Conservation (phyloP, 2,797 vertebrate species). For the Xyrichtys novacula region DNA sequence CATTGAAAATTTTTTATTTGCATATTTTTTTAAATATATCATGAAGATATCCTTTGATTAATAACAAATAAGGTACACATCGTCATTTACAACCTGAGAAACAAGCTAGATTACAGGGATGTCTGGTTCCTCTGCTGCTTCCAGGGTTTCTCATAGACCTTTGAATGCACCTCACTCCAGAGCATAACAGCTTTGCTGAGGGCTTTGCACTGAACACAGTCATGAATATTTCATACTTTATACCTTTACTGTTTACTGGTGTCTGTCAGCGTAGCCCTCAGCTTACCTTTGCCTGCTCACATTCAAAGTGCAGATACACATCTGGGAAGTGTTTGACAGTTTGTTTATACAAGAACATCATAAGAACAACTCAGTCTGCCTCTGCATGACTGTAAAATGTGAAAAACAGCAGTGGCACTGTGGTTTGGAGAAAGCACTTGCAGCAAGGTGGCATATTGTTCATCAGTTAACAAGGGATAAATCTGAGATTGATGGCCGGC, state of each 20-base stretch:
- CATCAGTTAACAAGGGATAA: constrained; percentile 56
- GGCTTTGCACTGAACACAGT: constrained; percentile 54
- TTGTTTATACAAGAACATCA: constrained; percentile 61
- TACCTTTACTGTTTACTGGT: constrained; percentile 58
- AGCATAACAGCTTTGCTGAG: constrained; percentile 59
- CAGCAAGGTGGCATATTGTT: constrained; percentile 47
- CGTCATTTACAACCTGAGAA: constrained; percentile 56
- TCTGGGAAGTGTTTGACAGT: constrained; percentile 51
- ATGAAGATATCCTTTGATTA: too few relatives aligned
- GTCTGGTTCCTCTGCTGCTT: constrained; percentile 35
- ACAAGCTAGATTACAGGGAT: constrained; percentile 26
- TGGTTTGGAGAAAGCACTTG: constrained; percentile 24
- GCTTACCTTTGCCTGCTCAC: constrained; percentile 56
- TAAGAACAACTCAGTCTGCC: too few relatives aligned
- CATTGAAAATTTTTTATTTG: too few relatives aligned
- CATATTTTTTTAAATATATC: too few relatives aligned
- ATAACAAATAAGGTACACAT: too few relatives aligned
- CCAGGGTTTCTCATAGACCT: constrained; percentile 44
- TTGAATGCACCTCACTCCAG: constrained; percentile 36
- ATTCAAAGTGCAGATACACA: constrained; percentile 59
- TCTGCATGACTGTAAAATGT: constrained; percentile 56
- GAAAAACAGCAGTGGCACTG: constrained; percentile 30
- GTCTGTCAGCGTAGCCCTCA: constrained; percentile 45
- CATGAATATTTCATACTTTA: constrained; percentile 78
- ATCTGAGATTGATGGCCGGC: constrained; percentile 26